Evolutionary conservation across 2,888 invertebrate genomes (phyloP), one percentile per base, ranked within the genome.

Genomic region (Halocaridina rubra): DNA sequence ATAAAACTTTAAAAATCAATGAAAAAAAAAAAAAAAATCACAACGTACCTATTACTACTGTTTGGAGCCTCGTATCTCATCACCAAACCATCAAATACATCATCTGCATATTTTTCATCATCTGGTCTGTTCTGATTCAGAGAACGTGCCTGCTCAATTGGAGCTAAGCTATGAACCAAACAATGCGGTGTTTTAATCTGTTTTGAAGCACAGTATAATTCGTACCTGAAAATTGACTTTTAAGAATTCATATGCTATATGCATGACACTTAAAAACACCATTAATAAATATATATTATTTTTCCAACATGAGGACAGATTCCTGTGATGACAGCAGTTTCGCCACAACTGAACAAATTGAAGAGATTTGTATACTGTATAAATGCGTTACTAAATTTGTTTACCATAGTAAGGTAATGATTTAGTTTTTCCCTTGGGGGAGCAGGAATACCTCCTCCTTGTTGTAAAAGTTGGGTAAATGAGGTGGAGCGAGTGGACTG

Each of bases 111-210:
- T 19, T 72, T 81, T 19, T 87, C 85, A 13, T 24, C 33, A 30
- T 75, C 79, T 0, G 78, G 69, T n/a, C 85, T 30, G 0, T 16
- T 29, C 19, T 69, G 69, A 57, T 88, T 87, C 86, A 85, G 81
- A 16, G 59, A n/a, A 84, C 86, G 85, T 0, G 86, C 86, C 32
- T 82, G 67, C 39, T 87, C 81, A 30, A 75, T 75, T 8, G 80
- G 33, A 16, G 59, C 64, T 29, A 85, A 29, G 32, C 80, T 80
- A 8, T 88, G 88, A 7, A 88, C 75, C 1, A 87, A 27, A 46
- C 86, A 80, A 30, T 88, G 88, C 2, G 88, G 82, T 1, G 88
- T 88, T 72, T 84, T 87, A 72, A 79, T 78, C 33, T 88, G 86
- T 75, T 88, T 88, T 57, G 75, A 74, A 57, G 82, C 81, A 72